Evolutionary conservation across 2,113 vertebrate species (phyloP), one percentile per base, ranked within the genome.

Genomic region (Neodon shergylaensis): DNA sequence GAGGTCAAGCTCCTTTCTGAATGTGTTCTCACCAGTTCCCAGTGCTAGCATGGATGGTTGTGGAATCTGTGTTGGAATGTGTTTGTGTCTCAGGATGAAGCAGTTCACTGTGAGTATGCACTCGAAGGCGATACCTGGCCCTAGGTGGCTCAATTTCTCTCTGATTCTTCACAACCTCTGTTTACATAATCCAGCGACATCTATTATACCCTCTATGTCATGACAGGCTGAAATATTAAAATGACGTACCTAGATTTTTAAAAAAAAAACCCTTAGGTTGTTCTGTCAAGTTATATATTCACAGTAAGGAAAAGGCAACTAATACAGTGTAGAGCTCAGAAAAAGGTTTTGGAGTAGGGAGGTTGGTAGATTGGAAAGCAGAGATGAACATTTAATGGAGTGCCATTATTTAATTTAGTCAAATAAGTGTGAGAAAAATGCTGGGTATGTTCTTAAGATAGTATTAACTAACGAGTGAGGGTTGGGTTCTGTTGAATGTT

Each of bases 261-360:
- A 14, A 54, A 54, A 54, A 4, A 54, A 54, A 17, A n/a, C n/a
- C n/a, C 16, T 85, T 68, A 12, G 16, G 28, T 24, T 68, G 17
- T 68, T 86, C 65, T 86, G 10, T 68, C 42, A 36, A 68, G 65
- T 68, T 68, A 68, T 8, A 0, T 49, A 66, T 11, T 22, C 31
- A 68, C 19, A 68, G 31, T 2, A 66, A 85, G 39, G 10, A 47
- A 49, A 49, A 66, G 17, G 24, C n/a, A 68, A 24, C 44, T 44
- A 22, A 44, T 36, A 68, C 44, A 49, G 31, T 87, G 54, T 68
- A 74, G 10, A 28, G 26, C 44, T 89, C 70, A 77, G 24, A 54
- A 31, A 49, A 11, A 65, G 54, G 7, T 31, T 61, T 2, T 0
- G 1, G 44, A 19, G 2, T 49, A 44, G 3, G 3, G 7, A 39